Conservation (phyloP, 2,113 vertebrate genomes). For the Prionailurus viverrinus region DNA sequence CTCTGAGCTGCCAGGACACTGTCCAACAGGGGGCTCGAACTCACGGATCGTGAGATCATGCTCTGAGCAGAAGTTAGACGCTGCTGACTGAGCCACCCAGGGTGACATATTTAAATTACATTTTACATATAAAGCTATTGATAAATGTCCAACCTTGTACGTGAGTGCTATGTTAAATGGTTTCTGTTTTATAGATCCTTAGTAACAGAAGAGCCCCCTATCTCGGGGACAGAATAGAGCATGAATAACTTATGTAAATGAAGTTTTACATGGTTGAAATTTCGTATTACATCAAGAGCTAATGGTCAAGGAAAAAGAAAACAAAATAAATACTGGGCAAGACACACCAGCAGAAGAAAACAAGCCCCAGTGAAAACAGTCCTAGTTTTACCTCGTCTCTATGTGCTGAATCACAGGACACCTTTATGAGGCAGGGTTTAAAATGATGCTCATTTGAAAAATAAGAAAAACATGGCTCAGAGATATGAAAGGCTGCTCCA, state of each 20-base stretch:
- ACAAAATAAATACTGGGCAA: background rate
- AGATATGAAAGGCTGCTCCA: background rate
- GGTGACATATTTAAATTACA: background rate
- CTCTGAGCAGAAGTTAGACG: background rate
- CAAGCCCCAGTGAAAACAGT: background rate
- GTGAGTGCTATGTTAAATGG: background rate
- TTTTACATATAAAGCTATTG: background rate
- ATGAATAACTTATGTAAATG: background rate
- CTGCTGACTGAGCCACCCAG: background rate
- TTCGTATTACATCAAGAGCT: background rate
- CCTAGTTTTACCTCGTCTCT: background rate
- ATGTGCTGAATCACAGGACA: background rate
- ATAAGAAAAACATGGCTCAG: background rate
- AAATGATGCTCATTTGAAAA: background rate
- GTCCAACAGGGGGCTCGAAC: background rate
- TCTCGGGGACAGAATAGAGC: too few relatives aligned
- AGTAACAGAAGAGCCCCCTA: too few relatives aligned
- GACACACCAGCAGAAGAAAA: background rate
- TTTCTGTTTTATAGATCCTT: background rate
- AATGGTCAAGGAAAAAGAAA: conserved; percentile 12
- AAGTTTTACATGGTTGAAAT: conserved; percentile 18
- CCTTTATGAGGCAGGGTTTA: background rate
- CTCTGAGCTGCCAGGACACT: too few relatives aligned
- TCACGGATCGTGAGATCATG: background rate
- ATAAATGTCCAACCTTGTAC: background rate